Evolutionary conservation across 2,797 vertebrate genomes (phyloP), one percentile per base, ranked within the genome.

Genomic region (Octomys mimax): DNA sequence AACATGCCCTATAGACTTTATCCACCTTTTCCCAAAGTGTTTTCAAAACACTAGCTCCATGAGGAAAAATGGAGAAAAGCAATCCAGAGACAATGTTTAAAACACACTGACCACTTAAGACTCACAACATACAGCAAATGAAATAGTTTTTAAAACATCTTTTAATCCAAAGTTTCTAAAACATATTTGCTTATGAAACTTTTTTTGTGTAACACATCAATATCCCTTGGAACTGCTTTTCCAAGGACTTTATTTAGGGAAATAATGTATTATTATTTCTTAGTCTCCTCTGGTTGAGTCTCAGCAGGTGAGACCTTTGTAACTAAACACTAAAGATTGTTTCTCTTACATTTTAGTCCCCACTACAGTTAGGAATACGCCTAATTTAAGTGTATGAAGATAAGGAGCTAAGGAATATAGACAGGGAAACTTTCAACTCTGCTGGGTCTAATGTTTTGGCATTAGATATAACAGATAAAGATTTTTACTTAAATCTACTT

Each of bases 341-440:
- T 89, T 91, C n/a, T 64, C 66, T 91, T 28, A 89, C 21, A 87
- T 92, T 83, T 71, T 77, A 92, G 66, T 24, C 5, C 46, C 59
- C 70, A 14, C 22, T 82, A 90, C 6, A 36, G 26, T 18, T 80
- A 36, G 22, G 64, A 89, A 61, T 39, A 75, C 54, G 57, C 82
- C 19, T 12, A 75, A 70, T 36, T 62, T 82, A 86, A 81, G 1
- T 87, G 49, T 80, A 80, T 61, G 86, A 89, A 82, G 28, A 62
- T 59, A 92, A 54, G 22, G 8, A n/a, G 81, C 68, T 85, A 89
- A 64, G 62, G 84, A 89, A 81, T 54, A 89, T 2, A 31, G 42
- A 94, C 10, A 19, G 19, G 85, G 52, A 19, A 95, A 70, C 77
- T 86, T 94, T 89, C 52, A 92, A 89, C 22, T 78, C 42, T 83